Evolutionary conservation across 2,888 invertebrate genomes (phyloP), one percentile per base, ranked within the genome.

Genomic region (Melipona beecheii): DNA sequence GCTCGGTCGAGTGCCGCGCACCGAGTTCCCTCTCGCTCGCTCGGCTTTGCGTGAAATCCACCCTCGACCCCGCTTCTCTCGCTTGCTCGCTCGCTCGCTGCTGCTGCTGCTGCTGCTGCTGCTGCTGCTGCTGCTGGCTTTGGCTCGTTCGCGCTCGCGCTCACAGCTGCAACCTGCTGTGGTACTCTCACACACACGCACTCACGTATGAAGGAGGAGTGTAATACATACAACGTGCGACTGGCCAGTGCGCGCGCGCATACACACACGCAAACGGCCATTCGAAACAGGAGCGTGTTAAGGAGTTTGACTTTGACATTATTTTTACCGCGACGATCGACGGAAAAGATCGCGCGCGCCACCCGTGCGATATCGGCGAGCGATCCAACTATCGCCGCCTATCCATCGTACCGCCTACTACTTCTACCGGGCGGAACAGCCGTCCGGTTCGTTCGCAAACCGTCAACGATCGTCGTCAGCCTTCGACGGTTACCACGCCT

Each of bases 241-340:
- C 50, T 62, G 66, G 73, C 50, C 72, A 73, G 49, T n/a, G 68
- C 65, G 60, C 68, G 56, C 62, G 72, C 49, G n/a, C 54, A 31
- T 64, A 36, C 52, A 52, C 27, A 31, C 56, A 68, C 9, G 77
- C 65, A 50, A 68, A 13, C 66, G 60, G 69, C 66, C 78, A 76
- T 70, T 73, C 80, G 54, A 83, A 78, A 75, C 87, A 90, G 90
- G 90, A 89, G 72, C 87, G 89, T 87, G 81, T 88, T 80, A 73
- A 89, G 83, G 75, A 81, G 52, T 84, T 83, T 71, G 75, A 70
- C 80, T 89, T 80, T 78, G 84, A 78, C 81, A 71, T 74, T 78
- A 66, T 83, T 68, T 73, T 64, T 64, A 74, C 76, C 73, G 75
- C 58, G 74, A 85, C 65, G 58, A 65, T 77, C 71, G 83, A 65